Conservation (phyloP, 2,888 invertebrate species). For the Netelia melanura region DNA sequence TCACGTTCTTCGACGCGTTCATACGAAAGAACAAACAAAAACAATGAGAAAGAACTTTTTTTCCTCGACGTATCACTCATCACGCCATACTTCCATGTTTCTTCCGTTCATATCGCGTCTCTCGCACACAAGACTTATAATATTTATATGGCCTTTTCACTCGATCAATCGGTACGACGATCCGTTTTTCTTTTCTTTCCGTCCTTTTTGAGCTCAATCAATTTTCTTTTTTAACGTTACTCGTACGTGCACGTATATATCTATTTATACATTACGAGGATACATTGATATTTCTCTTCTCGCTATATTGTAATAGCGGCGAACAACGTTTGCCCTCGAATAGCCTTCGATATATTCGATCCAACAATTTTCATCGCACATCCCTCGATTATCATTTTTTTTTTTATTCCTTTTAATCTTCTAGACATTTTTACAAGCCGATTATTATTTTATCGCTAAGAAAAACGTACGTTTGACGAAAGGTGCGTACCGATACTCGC, state of each 20-base stretch:
- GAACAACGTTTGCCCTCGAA: constrained; percentile 23
- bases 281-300: constrained; percentile 6
- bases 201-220: not conserved
- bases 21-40: constrained; percentile 24
- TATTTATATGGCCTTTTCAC: constrained; percentile 3
- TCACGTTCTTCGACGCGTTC: not conserved
- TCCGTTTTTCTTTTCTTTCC: constrained; percentile 42
- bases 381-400: not conserved
- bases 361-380: not conserved
- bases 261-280: too few species aligned
- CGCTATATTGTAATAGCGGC: not conserved
- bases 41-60: not conserved
- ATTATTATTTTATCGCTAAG: not conserved
- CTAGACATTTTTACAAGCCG: not conserved
- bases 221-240: constrained; percentile 34
- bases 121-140: constrained; percentile 18
- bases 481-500: constrained; percentile 24
- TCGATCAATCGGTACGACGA: constrained; percentile 27
- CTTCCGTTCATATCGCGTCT: constrained; percentile 34
- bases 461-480: not conserved
- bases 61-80: constrained; percentile 32
- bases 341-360: constrained; percentile 47
- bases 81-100: constrained; percentile 27
- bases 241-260: not conserved
- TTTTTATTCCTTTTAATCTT: not conserved